Base-by-base conservation (phyloP, 1,140 invertebrate species). In the Drosophila pruinosa region DNA sequence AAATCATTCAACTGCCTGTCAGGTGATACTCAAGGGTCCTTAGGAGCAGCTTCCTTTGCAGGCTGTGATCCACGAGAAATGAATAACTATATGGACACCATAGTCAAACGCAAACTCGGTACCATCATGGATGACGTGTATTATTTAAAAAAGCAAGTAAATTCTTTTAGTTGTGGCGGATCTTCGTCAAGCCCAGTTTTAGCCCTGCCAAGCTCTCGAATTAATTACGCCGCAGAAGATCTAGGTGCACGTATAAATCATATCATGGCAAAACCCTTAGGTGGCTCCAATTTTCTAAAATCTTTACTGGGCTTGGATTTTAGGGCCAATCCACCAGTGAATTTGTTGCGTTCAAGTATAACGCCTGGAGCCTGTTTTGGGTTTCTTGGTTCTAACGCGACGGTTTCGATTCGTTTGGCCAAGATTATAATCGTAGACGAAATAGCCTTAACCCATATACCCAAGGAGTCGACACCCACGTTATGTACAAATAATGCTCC, bases 351-450 rank as follows among this genome's bases (percentile, higher is more conserved):
- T 0, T 14, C 78, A 0, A 69, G 45, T 15, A 26, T 90, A 14
- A 34, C 68, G 0, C 78, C 89, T 0, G 89, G 89, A 0, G 38
- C 79, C 3, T 90, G 89, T n/a, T 90, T 90, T 14, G 89, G 67
- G 0, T 90, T 72, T 47, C 58, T 31, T 3, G 70, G 69, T 2
- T 4, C 4, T 0, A 53, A 63, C 1, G 78, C 89, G 1, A 72
- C 69, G 0, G 68, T 88, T 4, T 52, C 41, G 0, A 7, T 90
- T 7, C 69, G 72, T 2, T 45, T 90, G 39, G 78, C 81, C 8
- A 72, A 72, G 10, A 2, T 24, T 8, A 85, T 90, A 22, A 17
- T 59, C 3, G 69, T 90, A 10, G 74, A 90, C 8, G 41, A 54
- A 31, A 70, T 90, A 4, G 5, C 52, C 10, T 8, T 90, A 7